phyloP scores from a whole-genome alignment of 2,888 invertebrate genomes.

The Pristionchus exspectatus region DNA sequence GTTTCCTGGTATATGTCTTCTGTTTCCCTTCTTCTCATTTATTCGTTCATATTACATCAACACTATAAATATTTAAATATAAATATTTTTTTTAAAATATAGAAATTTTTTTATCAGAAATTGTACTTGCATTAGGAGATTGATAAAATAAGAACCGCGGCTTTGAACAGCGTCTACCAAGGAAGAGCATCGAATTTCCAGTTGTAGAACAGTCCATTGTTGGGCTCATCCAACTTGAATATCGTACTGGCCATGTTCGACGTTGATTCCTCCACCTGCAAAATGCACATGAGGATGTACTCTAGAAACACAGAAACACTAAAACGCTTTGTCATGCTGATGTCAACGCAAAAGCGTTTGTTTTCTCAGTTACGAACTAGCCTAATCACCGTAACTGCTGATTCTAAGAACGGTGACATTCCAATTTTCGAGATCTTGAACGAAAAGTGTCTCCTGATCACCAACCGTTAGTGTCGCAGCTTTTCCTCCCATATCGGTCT shows the following conservation, averaged over 20 bases:
- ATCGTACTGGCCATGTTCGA: background rate
- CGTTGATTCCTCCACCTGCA: constrained; percentile 14
- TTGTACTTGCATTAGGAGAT: background rate
- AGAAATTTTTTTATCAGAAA: background rate
- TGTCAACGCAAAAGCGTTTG: background rate
- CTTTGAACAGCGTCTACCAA: background rate
- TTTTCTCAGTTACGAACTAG: too few relatives aligned
- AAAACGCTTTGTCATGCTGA: background rate
- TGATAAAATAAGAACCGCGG: too few relatives aligned
- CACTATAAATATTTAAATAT: too few relatives aligned
- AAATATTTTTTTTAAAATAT: too few relatives aligned
- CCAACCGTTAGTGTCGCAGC: constrained; percentile 16
- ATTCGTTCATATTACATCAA: too few relatives aligned
- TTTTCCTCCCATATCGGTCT: constrained; percentile 55
- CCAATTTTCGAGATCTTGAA: too few relatives aligned
- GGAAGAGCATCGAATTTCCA: background rate
- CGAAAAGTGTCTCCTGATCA: background rate
- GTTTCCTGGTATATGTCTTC: too few relatives aligned
- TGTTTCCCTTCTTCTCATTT: too few relatives aligned
- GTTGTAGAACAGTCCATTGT: constrained; percentile 42
- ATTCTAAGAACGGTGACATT: too few relatives aligned
- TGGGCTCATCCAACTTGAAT: background rate
- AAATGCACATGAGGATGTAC: too few relatives aligned
- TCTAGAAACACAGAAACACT: background rate
- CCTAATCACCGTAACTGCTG: too few relatives aligned